phyloP scores from a whole-genome alignment of 2,113 vertebrate genomes.

The Hippocampus mohnikei region DNA sequence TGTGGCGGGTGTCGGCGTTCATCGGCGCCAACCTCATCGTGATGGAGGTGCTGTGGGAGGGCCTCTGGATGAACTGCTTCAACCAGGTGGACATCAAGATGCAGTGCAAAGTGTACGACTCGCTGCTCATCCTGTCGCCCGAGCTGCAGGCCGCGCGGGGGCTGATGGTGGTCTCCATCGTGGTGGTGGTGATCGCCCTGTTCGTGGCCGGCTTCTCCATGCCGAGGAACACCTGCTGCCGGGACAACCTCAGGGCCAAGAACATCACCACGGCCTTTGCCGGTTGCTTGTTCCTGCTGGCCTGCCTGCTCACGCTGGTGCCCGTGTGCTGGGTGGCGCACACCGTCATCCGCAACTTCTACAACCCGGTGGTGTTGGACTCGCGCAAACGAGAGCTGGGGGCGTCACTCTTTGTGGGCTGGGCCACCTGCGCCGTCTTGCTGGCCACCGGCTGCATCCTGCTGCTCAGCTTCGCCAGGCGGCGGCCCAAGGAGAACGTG shows the following conservation, averaged over 20 bases:
- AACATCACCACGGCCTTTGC: conserved; percentile 59
- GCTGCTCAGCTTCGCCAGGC: conserved; percentile 54
- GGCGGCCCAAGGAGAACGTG: conserved; percentile 33
- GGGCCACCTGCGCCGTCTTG: conserved; percentile 64
- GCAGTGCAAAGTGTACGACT: conserved; percentile 85
- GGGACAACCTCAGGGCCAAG: conserved; percentile 48
- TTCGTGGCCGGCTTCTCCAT: conserved; percentile 58
- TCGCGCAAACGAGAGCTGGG: conserved; percentile 70
- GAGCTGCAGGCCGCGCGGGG: conserved; percentile 78
- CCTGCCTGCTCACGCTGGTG: conserved; percentile 64
- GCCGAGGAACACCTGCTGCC: conserved; percentile 50
- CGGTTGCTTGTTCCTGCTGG: conserved; percentile 62
- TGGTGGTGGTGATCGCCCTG: conserved; percentile 70
- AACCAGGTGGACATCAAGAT: conserved; percentile 74
- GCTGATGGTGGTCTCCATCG: conserved; percentile 77
- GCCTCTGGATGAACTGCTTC: conserved; percentile 88
- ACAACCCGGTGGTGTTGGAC: conserved; percentile 59
- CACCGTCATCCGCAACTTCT: conserved; percentile 67
- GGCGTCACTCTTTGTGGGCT: conserved; percentile 70
- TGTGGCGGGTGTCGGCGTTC: conserved; percentile 88
- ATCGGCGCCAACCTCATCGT: conserved; percentile 77
- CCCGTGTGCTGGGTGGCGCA: conserved; percentile 71
- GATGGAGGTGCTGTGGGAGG: conserved; percentile 82
- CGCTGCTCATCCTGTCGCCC: conserved; percentile 76
- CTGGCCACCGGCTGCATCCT: conserved; percentile 61